Evolutionary conservation across 2,797 vertebrate genomes (phyloP).

Genomic region (Rallus crepitans): DNA sequence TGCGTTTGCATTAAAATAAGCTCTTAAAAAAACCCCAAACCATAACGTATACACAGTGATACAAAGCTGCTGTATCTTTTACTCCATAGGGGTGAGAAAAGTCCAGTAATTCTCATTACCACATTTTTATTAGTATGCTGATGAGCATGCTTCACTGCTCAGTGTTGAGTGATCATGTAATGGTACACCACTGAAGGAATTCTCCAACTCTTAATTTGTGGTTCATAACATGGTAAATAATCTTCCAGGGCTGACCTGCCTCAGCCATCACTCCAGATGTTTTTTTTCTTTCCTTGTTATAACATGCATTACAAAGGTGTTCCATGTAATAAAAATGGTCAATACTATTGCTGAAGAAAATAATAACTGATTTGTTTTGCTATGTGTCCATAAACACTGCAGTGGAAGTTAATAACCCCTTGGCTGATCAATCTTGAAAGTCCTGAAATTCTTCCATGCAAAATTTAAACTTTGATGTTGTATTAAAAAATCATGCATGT

Average conservation of each 20-base stretch:
- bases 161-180: background rate
- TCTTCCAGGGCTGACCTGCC: background rate
- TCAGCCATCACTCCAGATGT: background rate
- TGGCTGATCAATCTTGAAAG: background rate
- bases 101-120: background rate
- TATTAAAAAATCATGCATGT: background rate
- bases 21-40: background rate
- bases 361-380: background rate
- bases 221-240: background rate
- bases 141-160: background rate
- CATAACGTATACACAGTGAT: background rate
- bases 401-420: background rate
- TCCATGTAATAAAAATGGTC: background rate
- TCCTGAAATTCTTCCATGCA: background rate
- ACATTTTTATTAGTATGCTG: background rate
- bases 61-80: background rate
- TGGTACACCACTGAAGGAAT: background rate
- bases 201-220: background rate
- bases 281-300: background rate
- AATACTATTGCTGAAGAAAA: background rate
- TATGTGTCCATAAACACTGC: background rate
- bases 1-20: conserved; percentile 27
- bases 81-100: background rate
- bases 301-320: background rate
- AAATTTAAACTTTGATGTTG: conserved; percentile 1